phyloP scores from a whole-genome alignment of 1,140 invertebrate species.

The Tyrophagus putrescentiae region DNA sequence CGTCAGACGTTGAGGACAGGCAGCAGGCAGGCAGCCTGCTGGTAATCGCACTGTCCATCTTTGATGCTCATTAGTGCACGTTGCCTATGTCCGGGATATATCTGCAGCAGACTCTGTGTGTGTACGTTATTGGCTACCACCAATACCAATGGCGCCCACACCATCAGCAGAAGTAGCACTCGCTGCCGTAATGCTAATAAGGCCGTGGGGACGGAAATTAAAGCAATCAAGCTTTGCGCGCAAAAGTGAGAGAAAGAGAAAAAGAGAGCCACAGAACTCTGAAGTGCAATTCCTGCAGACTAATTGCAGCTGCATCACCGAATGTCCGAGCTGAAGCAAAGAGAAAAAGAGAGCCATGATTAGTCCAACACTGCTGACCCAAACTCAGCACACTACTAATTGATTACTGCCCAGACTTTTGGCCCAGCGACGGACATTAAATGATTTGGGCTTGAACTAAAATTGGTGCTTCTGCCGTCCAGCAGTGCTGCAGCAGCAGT shows the following conservation, averaged over 20 bases:
- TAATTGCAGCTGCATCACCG: no score
- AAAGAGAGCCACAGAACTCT: not conserved
- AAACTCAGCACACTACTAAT: not conserved
- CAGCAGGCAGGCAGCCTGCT: no score
- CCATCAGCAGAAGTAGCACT: no score
- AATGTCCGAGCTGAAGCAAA: no score
- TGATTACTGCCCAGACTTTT: not conserved
- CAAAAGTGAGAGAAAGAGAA: no score
- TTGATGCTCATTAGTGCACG: conserved; percentile 6
- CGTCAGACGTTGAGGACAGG: no score
- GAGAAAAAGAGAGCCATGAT: no score
- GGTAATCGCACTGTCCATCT: conserved; percentile 4
- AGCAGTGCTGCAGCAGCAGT: not conserved
- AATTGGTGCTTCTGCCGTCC: conserved; percentile 1
- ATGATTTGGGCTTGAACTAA: not conserved
- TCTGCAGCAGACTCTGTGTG: not conserved
- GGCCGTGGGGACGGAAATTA: conserved; percentile 12
- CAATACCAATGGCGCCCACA: no score
- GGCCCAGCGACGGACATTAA: no score
- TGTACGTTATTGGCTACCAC: no score
- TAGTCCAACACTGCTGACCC: no score
- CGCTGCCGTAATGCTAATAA: conserved; percentile 1
- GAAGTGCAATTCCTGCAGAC: not conserved
- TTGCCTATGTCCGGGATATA: conserved; percentile 5
- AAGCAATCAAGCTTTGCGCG: conserved; percentile 3